Evolutionary conservation across 2,888 invertebrate species (phyloP).

Genomic region (Drosophila paracracens): DNA sequence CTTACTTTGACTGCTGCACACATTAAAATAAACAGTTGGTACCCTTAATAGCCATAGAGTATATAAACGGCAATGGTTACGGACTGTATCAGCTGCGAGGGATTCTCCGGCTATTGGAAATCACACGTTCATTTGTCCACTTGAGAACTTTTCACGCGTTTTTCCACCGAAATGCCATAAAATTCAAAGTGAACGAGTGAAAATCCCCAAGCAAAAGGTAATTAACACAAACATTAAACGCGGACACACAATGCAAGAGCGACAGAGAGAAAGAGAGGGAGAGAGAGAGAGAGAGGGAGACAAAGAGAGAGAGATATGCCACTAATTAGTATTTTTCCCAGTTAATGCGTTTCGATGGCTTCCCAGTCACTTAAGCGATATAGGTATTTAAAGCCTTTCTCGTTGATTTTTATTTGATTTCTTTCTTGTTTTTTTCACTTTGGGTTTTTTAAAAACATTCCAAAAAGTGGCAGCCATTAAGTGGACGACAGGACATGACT

Average conservation of each 20-base stretch:
- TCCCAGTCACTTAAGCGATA: slow-evolving; percentile 52
- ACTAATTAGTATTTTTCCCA: slow-evolving; percentile 82
- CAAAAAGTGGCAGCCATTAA: slow-evolving; percentile 65
- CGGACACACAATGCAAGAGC: slow-evolving; percentile 3
- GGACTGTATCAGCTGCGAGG: background rate
- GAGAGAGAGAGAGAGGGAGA: background rate
- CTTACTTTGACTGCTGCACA: background rate
- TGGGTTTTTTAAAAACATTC: slow-evolving; percentile 36
- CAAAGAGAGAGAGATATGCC: slow-evolving; percentile 55
- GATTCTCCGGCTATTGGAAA: slow-evolving; percentile 33
- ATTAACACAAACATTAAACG: slow-evolving; percentile 73
- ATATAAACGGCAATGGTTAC: slow-evolving; percentile 29
- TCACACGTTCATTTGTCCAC: slow-evolving; percentile 36
- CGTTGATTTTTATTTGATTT: slow-evolving; percentile 77
- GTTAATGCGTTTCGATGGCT: slow-evolving; percentile 82
- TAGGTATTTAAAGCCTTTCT: slow-evolving; percentile 72
- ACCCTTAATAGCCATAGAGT: slow-evolving; percentile 4
- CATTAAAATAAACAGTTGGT: background rate
- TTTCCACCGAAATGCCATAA: slow-evolving; percentile 73
- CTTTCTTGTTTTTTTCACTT: slow-evolving; percentile 15
- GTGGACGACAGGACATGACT: slow-evolving; percentile 64
- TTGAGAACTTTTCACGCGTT: slow-evolving; percentile 73
- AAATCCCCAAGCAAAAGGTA: slow-evolving; percentile 61
- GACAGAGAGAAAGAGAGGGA: background rate
- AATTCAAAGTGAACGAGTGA: slow-evolving; percentile 57